Base-by-base conservation (phyloP, 2,797 vertebrate genomes). In the Sebastes oblongus region DNA sequence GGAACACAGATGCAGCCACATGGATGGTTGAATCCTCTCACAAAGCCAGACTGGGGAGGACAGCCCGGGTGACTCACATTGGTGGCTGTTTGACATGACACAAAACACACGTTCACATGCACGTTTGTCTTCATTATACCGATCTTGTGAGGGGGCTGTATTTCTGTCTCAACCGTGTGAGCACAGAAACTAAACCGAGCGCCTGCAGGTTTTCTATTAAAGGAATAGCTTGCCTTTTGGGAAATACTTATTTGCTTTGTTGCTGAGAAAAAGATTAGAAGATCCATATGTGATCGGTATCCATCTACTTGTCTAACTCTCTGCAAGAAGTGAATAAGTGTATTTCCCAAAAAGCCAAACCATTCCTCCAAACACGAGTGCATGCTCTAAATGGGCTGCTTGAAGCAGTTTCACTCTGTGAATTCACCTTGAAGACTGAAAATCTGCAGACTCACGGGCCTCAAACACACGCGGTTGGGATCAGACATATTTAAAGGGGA, bases 1-100 rank as follows among this genome's bases (percentile, higher is more conserved):
- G 97, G 98, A 61, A 96, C 94, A 77, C 97, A 98, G 85, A 97
- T 95, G 87, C 97, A 99, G 29, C 98, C 98, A 76, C 98, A 99
- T 0, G 97, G 94, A 72, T 98, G 96, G 93, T 99, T 99, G 68
- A 96, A 96, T 30, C 98, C 98, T 87, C 98, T 94, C 74, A 99
- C 97, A 0, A 94, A 98, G 72, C 95, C 94, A 1, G 96, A 89
- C 74, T 95, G 95, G n/a, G 96, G 94, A 65, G 97, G 96, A 76
- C 97, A 98, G 3, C 85, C 70, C 0, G 93, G 93, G 54, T 99
- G 97, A 27, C 88, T 95, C 90, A 97, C 95, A 0, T 99, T 92
- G 86, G 95, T 96, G 34, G 98, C 98, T 99, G 68, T 42, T 78
- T 66, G 82, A 80, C 20, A 73, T 8, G 70, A 83, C 61, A 89